Base-by-base conservation (phyloP, 1,140 invertebrate genomes). In the Anoplophora glabripennis region DNA sequence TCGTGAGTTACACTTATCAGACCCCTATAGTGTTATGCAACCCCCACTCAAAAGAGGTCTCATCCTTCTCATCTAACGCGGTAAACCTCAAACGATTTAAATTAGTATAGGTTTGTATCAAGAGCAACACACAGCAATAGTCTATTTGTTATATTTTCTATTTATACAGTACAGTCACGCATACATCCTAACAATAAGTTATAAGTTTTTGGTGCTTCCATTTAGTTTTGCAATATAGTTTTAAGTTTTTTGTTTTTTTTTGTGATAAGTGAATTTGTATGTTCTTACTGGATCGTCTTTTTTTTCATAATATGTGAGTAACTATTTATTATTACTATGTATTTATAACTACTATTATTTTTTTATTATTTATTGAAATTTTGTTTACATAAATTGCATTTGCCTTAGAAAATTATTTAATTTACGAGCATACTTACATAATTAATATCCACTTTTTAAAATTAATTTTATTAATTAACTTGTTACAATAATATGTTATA, bases 31-130 rank as follows among this genome's bases (percentile, higher is more conserved):
- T 62, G 34, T 63, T 59, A 60, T 49, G 54, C 55, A 54, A 57
- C 59, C 64, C 66, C 64, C 61, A 34, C 68, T 51, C 52, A 55
- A 37, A 21, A 21, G 11, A 52, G 35, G 35, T 52, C 49, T 37
- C 35, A 38, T 52, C 49, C 37, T 14, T 28, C 21, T 28, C 21
- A 28, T 52, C 15, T 18, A 18, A 53, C 59, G 65, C 60, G 59
- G 65, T 59, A 67, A 63, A 65, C 59, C 59, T 65, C 60, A 66
- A 67, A 68, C 57, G 62, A 64, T 67, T 62, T 64, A 66, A 71
- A 66, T 71, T 68, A 71, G 69, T 71, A 45, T 61, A 63, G 57
- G 61, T 37, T 51, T 60, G 61, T 66, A 61, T 55, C 55, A 64
- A 59, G 64, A 68, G 63, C 66, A 62, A 68, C 54, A 62, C 64